Evolutionary conservation across 2,797 vertebrate genomes (phyloP), one percentile per base, ranked within the genome.

Genomic region (Onychomys torridus): DNA sequence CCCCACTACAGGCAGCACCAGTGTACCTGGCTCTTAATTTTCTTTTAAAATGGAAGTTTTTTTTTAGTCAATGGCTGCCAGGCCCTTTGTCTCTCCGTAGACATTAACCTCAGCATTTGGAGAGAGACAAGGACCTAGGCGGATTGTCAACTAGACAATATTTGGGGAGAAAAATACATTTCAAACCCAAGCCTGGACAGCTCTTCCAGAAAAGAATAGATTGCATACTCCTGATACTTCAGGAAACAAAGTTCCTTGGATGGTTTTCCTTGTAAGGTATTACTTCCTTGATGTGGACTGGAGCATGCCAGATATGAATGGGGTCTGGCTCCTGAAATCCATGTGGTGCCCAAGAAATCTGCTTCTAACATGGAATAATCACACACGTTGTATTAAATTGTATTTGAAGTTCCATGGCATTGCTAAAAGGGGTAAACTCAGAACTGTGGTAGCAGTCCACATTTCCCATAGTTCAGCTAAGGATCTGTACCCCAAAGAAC

Each of bases 401-500:
- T 76, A 79, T 75, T 52, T 32, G 17, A 88, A 93, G 59, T 90
- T 83, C 55, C 16, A 16, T 89, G 57, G 59, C 88, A 76, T 11
- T 83, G 84, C 32, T 75, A 57, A 92, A 96, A 95, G 93, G 92
- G 92, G 91, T 92, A 95, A 93, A 94, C 76, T 95, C 95, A 96
- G 77, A 96, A 94, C 91, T 96, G 93, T 97, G 90, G 82, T 79
- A 63, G 63, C 34, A 90, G 89, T 69, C 27, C 10, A 88, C 71
- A 46, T 79, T 90, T 92, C 77, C 86, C 91, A 78, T 32, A 86
- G 87, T 97, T 97, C 93, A 97, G 9, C 94, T 97, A 89, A 96
- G 90, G 92, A 94, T 86, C 76, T 97, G 76, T 88, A 52, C 32
- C 46, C 78, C 6, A 92, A 96, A 97, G 81, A 77, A 95, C 52